Evolutionary conservation across 2,888 invertebrate genomes (phyloP).

Genomic region (Heliconius ismenius): DNA sequence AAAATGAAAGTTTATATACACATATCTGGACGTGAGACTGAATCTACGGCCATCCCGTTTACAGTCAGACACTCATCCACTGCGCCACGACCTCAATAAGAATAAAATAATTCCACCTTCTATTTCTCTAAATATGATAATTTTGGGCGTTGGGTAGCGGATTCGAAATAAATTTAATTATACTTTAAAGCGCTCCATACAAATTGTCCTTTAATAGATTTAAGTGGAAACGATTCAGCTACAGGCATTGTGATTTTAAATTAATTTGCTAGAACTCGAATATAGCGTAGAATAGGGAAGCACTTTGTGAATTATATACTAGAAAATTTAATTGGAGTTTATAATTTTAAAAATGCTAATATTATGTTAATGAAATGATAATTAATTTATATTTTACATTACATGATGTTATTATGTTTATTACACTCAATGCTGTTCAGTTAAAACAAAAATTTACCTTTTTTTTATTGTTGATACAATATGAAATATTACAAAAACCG

Average conservation of each 20-base stretch:
- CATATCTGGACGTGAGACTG: too few species aligned
- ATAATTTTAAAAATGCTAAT: conserved; percentile 9
- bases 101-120: background rate
- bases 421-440: background rate
- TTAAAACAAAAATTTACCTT: conserved; percentile 11
- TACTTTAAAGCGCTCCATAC: conserved; percentile 10
- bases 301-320: conserved; percentile 38
- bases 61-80: background rate
- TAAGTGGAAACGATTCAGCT: conserved; percentile 42
- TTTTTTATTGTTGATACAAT: background rate
- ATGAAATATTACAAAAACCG: background rate
- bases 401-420: background rate
- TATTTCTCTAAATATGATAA: conserved; percentile 1
- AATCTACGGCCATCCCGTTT: background rate
- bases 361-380: background rate
- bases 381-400: background rate
- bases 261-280: conserved; percentile 48
- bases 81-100: background rate
- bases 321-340: conserved; percentile 40
- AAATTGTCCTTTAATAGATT: conserved; percentile 34
- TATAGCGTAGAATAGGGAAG: conserved; percentile 42
- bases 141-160: conserved; percentile 6
- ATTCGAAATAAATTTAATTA: conserved; percentile 8
- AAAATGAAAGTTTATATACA: too few species aligned
- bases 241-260: conserved; percentile 55